Base-by-base conservation (phyloP, 1,140 invertebrate species). In the Sycobia sp. region DNA sequence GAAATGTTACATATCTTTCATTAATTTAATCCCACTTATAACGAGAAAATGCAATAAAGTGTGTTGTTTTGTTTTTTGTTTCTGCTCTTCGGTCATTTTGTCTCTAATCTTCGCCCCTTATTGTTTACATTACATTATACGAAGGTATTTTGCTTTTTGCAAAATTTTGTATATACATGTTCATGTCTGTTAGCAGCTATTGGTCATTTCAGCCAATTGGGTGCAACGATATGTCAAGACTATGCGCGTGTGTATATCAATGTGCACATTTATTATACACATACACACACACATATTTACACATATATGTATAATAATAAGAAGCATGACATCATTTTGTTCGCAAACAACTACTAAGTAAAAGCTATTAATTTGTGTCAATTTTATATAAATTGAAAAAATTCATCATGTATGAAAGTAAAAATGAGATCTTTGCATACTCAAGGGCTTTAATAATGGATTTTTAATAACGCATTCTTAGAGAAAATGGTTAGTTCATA, bases 231-330 rank as follows among this genome's bases (percentile, higher is more conserved):
- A 67, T 72, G 60, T 66, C 57, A 67, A 68, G 62, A 63, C 51
- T 70, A 27, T 43, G 34, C 50, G 5, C 20, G 29, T 51, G n/a
- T 18, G 36, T 20, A 16, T 61, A 13, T 41, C 23, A 43, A 8
- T 39, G 20, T 32, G 20, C 71, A 65, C n/a, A n/a, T n/a, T n/a
- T n/a, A n/a, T n/a, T n/a, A n/a, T n/a, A n/a, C n/a, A n/a, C n/a
- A n/a, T n/a, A n/a, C n/a, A n/a, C n/a, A n/a, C n/a, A n/a, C n/a
- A n/a, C n/a, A n/a, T n/a, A n/a, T n/a, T n/a, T n/a, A n/a, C n/a
- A n/a, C n/a, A 73, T 77, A 66, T 75, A 74, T 75, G 68, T 73
- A 80, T 74, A 80, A 69, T 75, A 71, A 82, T 79, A 80, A 81
- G 67, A 82, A 82, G 80, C 78, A 72, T 75, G 71, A 78, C 70